Conservation (phyloP, 2,113 vertebrate species). For the Sorex fumeus region DNA sequence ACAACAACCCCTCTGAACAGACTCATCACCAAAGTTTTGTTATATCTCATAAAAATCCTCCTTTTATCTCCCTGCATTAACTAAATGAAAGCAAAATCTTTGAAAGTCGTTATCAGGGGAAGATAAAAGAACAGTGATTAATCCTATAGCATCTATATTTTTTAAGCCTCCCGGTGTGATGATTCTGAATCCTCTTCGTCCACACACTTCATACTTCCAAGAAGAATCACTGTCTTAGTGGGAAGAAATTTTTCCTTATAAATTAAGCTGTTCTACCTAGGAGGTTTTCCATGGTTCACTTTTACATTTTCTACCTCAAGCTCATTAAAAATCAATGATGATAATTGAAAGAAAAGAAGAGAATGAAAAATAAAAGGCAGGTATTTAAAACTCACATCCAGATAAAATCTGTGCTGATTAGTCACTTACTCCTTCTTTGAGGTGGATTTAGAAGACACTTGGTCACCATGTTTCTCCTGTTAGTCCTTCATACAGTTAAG, state of each 20-base stretch:
- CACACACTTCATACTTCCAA: background rate
- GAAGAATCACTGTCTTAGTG: background rate
- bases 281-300: background rate
- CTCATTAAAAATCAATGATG: conserved; percentile 53
- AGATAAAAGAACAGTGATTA: background rate
- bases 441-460: conserved; percentile 49
- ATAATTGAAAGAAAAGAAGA: background rate
- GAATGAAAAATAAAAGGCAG: background rate
- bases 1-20: background rate
- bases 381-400: conserved; percentile 28
- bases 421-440: conserved; percentile 8
- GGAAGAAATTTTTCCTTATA: conserved; percentile 27
- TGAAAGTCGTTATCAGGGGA: background rate
- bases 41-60: background rate
- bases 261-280: background rate
- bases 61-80: background rate
- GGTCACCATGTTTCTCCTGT: conserved; percentile 52
- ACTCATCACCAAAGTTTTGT: background rate
- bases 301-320: background rate
- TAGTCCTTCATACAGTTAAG: conserved; percentile 74
- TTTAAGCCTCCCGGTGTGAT: background rate
- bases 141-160: background rate
- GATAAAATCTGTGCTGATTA: background rate
- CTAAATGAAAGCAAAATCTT: background rate
- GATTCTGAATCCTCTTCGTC: background rate